Evolutionary conservation across 2,888 invertebrate genomes (phyloP), one percentile per base, ranked within the genome.

Genomic region (Molanna angustata): DNA sequence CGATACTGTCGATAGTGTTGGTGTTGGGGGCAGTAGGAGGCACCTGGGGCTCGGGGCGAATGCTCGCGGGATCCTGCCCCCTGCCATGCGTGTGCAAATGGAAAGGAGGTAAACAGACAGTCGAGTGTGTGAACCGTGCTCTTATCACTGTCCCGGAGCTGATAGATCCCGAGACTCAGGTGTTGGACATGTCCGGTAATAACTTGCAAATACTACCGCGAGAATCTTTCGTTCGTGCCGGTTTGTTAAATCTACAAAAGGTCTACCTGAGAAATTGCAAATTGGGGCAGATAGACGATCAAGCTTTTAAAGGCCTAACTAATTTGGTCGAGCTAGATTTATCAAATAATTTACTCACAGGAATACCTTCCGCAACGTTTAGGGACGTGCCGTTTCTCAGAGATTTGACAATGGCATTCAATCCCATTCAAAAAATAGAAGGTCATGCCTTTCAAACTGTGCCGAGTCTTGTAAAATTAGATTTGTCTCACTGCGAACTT

Each of bases 91-190:
- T 83, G 64, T 94, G 94, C 75, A 94, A 93, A 73, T 94, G 94
- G 94, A 93, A 93, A 73, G 86, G 88, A 64, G 94, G 94, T 62
- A 94, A 94, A 71, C 90, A 91, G 69, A 91, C 93, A 45, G 94
- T 93, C 56, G 92, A 93, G 74, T 94, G 94, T 72, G 84, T 86
- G 66, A 86, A 90, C 70, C 85, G 88, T 54, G 84, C 84, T 54
- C 80, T 94, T 61, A 90, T 89, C 65, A 85, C 86, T 50, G 86
- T 94, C 61, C 94, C 94, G 41, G 86, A 88, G 64, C 85, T 85
- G 65, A 86, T 93, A 61, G 91, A 93, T 70, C 84, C 88, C 35
- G 90, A 87, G 63, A 94, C 94, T 27, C 94, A 94, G 77, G 93
- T 94, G 64, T 77, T 94, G 67, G 92, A 94, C 73, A 82, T 92